These are phyloP conservation scores for Drosophila melanosoma DNA, from an alignment of 2,888 invertebrate species.

Conservation along the genomic window DNA sequence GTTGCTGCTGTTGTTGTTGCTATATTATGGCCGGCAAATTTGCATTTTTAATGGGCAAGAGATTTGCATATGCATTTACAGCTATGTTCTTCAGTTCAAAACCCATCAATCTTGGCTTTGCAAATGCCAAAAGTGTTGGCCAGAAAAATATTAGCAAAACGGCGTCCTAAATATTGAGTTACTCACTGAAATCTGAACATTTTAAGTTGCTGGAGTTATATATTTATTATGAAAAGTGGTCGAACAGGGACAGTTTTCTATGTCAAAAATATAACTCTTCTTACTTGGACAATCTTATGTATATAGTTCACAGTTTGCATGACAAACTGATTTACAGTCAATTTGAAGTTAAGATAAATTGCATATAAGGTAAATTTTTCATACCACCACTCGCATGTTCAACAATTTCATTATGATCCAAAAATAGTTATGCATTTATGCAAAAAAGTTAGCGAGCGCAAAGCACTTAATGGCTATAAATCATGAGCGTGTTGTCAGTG, in stretches of 20 bases:
- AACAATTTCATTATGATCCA: not conserved
- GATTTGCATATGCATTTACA: constrained; percentile 38
- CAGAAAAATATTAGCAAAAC: constrained; percentile 5
- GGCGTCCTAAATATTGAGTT: not conserved
- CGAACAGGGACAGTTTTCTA: not conserved
- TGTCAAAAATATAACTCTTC: too few relatives aligned
- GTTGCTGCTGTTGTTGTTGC: constrained; percentile 1
- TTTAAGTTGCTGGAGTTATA: not conserved
- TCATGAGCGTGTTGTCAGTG: constrained; percentile 33
- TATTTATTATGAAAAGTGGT: not conserved
- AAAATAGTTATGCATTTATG: not conserved
- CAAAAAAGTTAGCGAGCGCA: not conserved
- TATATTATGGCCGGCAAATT: constrained; percentile 37
- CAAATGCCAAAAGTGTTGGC: constrained; percentile 27
- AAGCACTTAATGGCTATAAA: constrained; percentile 13
- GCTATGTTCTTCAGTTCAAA: constrained; percentile 40
- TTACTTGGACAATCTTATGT: not conserved
- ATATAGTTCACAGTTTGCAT: not conserved
- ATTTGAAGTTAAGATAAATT: not conserved
- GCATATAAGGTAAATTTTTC: not conserved
- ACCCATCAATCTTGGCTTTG: constrained; percentile 43
- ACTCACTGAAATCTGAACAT: not conserved
- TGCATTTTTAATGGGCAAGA: constrained; percentile 49
- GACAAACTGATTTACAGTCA: not conserved
- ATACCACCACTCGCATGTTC: not conserved